A percentile compares a stretch with the other conserved stretches of the same genome.
Conservation (phyloP, 92 coral and sea anemone genomes). For the Umimayanthus chanpuru region DNA sequence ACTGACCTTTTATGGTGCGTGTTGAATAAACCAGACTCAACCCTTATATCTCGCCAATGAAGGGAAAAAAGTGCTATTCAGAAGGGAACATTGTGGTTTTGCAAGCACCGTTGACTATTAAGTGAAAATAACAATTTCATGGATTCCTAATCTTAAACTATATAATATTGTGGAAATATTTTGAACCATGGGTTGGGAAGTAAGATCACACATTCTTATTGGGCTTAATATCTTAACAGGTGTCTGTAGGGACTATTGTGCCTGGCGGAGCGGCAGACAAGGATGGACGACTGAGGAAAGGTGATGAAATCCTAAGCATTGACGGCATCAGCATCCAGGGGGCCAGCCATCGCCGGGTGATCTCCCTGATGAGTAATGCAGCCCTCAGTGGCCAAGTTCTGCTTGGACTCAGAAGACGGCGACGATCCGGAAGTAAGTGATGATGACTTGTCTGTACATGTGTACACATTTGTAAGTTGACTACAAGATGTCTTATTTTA, state of each 20-base stretch:
- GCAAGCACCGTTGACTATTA: no score
- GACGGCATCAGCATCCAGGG: slow-evolving; percentile 86
- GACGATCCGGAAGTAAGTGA: slow-evolving; percentile 85
- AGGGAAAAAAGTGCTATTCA: no score
- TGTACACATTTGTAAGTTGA: neutral
- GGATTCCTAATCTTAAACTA: no score
- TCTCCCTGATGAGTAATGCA: slow-evolving; percentile 91
- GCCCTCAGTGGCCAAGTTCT: slow-evolving; percentile 76
- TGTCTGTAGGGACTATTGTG: slow-evolving; percentile 91
- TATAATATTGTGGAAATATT: no score
- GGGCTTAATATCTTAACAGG: slow-evolving; percentile 50
- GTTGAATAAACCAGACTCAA: no score
- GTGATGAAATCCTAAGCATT: slow-evolving; percentile 86
- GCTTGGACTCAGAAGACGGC: slow-evolving; percentile 76
- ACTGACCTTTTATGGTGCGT: no score
- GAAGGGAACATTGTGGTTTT: no score
- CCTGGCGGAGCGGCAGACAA: slow-evolving; percentile 90
- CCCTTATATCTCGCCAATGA: no score
- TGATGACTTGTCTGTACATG: neutral
- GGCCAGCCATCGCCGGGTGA: slow-evolving; percentile 88
- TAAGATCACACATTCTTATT: neutral
- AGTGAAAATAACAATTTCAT: no score
- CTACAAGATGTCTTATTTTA: neutral
- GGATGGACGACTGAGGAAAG: slow-evolving; percentile 75
- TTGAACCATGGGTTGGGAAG: neutral